Conservation (phyloP, 2,113 vertebrate species). For the Dolichotis patagonum region DNA sequence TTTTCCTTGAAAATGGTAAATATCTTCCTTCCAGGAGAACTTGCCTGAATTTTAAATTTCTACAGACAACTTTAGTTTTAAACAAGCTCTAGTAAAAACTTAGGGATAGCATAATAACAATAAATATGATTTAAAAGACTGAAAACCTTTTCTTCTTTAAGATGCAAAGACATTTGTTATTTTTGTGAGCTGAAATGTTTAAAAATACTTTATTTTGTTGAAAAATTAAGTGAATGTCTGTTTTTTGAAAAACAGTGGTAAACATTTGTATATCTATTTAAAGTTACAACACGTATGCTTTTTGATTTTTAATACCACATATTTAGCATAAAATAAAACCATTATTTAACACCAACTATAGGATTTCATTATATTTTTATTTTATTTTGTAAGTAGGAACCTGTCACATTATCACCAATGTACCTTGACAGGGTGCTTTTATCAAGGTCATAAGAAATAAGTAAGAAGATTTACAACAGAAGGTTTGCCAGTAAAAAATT, state of each 20-base stretch:
- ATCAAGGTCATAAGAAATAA: not conserved
- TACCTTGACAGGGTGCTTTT: not conserved
- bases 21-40: not conserved
- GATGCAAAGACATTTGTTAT: not conserved
- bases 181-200: not conserved
- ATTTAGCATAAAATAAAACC: not conserved
- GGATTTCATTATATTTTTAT: not conserved
- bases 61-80: not conserved
- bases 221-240: not conserved
- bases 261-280: not conserved
- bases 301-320: not conserved
- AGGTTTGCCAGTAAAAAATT: not conserved
- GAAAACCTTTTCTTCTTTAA: not conserved
- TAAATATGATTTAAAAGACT: not conserved
- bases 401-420: not conserved
- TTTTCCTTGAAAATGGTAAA: not conserved
- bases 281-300: not conserved
- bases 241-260: not conserved
- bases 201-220: not conserved
- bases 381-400: not conserved
- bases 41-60: not conserved
- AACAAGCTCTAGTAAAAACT: not conserved
- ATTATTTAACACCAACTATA: not conserved
- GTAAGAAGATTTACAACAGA: not conserved
- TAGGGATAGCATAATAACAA: not conserved